Evolutionary conservation across 1,140 invertebrate genomes (phyloP).

Genomic region (Muscidifurax raptorellus): DNA sequence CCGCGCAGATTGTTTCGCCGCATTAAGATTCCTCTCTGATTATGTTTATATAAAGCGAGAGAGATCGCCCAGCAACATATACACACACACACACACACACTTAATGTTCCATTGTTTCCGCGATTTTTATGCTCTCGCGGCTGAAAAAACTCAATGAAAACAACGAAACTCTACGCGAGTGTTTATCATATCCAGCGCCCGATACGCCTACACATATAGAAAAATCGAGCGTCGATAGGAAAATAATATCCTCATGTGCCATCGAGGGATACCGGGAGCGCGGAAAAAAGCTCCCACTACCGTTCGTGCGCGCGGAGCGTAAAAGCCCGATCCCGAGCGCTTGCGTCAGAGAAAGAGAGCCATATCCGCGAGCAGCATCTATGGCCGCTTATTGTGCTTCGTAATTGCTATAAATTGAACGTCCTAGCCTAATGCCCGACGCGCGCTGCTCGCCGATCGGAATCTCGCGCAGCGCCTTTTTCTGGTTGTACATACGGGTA

Average conservation of each 20-base stretch:
- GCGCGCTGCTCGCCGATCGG: conserved; percentile 31
- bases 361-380: not conserved
- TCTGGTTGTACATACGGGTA: not conserved
- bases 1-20: no score
- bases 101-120: conserved; percentile 17
- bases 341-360: conserved; percentile 10
- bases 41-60: conserved; percentile 1
- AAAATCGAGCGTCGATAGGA: no score
- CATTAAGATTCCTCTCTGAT: conserved; percentile 37
- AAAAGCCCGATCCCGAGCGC: not conserved
- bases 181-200: no score
- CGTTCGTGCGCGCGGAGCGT: conserved; percentile 15
- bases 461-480: conserved; percentile 42
- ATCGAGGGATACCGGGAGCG: no score
- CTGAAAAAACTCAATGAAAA: conserved; percentile 35
- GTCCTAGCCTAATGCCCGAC: conserved; percentile 33
- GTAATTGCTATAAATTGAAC: conserved; percentile 65
- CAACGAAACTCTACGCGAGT: not conserved
- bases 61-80: not conserved
- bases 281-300: conserved; percentile 51
- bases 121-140: not conserved
- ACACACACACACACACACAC: no score
- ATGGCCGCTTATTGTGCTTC: conserved; percentile 57
- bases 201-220: no score
- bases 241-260: no score